Base-by-base conservation (phyloP, 2,888 invertebrate genomes). In the Thereva unica region DNA sequence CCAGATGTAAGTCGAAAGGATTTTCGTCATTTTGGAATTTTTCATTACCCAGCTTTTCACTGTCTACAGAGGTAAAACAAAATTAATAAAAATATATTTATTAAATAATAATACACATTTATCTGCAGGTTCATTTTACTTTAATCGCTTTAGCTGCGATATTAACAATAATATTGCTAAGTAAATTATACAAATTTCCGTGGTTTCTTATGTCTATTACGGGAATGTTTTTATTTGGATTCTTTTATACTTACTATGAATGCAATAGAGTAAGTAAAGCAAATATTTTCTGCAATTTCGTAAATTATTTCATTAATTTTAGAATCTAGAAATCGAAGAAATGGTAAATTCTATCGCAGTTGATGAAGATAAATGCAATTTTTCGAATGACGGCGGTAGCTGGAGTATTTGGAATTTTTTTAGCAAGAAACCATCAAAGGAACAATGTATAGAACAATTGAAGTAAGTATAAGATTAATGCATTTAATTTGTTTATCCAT, bases 181-280 rank as follows among this genome's bases (percentile, higher is more conserved):
- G 73, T 12, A 73, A 67, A 44, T 74, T 72, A 9, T 75, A 71
- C 66, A 67, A 72, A 4, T 66, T 73, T 53, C 71, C 74, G 1
- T 41, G 71, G 4, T 2, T 74, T 12, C 7, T 64, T 0, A 67
- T 76, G 44, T 40, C 74, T 23, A 1, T 75, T 12, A 69, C 72
- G 3, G 72, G 74, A 3, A 5, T 73, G 0, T 68, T 75, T 9
- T 12, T 75, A 1, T 73, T 68, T 63, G 79, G 78, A 50, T 78
- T 76, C 68, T 69, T 77, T 5, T 53, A 71, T 12, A 77, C 77
- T 0, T 78, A 78, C 57, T 64, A 78, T 9, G 77, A 78, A 55
- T 78, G 78, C 64, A 78, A 79, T 71, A 72, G 76, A 69, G 78
- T 79, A 72, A 55, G 72, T 59, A 8, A 42, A 34, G n/a, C 6